These are phyloP conservation scores for Scelioninae gen. 2 DNA, from an alignment of 2,888 invertebrate species.

Conservation along the genomic window DNA sequence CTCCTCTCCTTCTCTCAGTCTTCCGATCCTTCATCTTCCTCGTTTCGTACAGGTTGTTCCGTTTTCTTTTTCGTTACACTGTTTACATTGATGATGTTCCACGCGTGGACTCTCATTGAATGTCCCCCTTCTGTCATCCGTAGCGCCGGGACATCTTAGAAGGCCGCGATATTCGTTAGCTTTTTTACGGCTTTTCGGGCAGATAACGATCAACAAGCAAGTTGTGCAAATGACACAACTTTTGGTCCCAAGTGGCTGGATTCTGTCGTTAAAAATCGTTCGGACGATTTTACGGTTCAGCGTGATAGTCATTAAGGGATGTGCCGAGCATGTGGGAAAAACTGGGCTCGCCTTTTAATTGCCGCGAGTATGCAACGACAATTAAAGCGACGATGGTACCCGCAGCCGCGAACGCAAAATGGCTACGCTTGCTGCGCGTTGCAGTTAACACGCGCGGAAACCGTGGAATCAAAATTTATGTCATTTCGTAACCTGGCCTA, in stretches of 20 bases:
- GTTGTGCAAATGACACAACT: constrained; percentile 25
- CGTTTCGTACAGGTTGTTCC: constrained; percentile 41
- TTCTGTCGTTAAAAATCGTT: constrained; percentile 7
- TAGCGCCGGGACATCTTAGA: too few relatives aligned
- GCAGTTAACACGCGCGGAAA: constrained; percentile 33
- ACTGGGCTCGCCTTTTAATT: constrained; percentile 45
- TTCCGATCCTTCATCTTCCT: constrained; percentile 49
- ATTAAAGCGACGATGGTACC: constrained; percentile 19
- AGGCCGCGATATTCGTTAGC: too few relatives aligned
- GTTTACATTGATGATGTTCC: constrained; percentile 40
- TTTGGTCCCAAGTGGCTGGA: constrained; percentile 10
- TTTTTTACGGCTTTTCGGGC: constrained; percentile 6
- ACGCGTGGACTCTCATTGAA: constrained; percentile 12
- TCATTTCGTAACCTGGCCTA: too few relatives aligned
- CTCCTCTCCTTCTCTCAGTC: constrained; percentile 49
- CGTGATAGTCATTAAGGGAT: constrained; percentile 4
- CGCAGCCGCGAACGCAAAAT: neutral
- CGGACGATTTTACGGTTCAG: constrained; percentile 17
- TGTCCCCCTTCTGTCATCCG: constrained; percentile 24
- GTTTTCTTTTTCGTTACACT: constrained; percentile 44
- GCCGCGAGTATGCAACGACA: constrained; percentile 3
- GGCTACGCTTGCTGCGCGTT: constrained; percentile 37
- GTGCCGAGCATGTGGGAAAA: constrained; percentile 21
- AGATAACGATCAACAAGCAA: constrained; percentile 29
- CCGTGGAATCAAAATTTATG: constrained; percentile 21